Conservation (phyloP, 2,797 vertebrate species). For the Xenentodon cancila region DNA sequence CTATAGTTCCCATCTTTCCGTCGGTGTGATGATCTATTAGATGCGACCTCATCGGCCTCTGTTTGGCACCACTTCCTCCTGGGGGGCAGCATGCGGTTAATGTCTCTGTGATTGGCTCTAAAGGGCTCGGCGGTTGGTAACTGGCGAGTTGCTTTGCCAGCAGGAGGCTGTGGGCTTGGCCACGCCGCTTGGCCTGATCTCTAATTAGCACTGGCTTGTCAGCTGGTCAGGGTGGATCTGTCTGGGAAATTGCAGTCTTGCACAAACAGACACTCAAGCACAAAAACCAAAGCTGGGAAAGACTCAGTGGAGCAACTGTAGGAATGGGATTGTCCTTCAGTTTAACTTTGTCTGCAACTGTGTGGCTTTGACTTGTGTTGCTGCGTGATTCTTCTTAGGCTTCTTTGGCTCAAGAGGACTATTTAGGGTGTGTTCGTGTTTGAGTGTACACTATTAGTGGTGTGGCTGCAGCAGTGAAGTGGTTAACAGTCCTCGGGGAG, state of each 20-base stretch:
- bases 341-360: slow-evolving; percentile 51
- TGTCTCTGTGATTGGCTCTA: slow-evolving; percentile 65
- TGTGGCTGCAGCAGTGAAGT: slow-evolving; percentile 69
- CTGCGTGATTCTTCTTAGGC: slow-evolving; percentile 47
- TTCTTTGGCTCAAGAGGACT: slow-evolving; percentile 51
- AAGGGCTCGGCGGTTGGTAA: slow-evolving; percentile 68
- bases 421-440: slow-evolving; percentile 60
- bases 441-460: slow-evolving; percentile 41
- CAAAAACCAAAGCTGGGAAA: slow-evolving; percentile 47
- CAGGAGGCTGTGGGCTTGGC: slow-evolving; percentile 73
- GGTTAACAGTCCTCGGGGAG: slow-evolving; percentile 74
- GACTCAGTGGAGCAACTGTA: slow-evolving; percentile 37
- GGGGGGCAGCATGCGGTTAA: slow-evolving; percentile 48
- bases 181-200: slow-evolving; percentile 74
- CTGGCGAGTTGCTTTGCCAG: slow-evolving; percentile 76
- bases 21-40: slow-evolving; percentile 44
- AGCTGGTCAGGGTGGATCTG: slow-evolving; percentile 77
- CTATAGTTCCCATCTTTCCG: slow-evolving; percentile 1
- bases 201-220: slow-evolving; percentile 81
- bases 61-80: slow-evolving; percentile 44
- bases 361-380: slow-evolving; percentile 60
- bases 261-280: slow-evolving; percentile 37
- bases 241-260: slow-evolving; percentile 75
- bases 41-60: slow-evolving; percentile 15
- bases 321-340: slow-evolving; percentile 46